Conservation (phyloP, 2,888 invertebrate genomes). For the Leucophenga maculata region DNA sequence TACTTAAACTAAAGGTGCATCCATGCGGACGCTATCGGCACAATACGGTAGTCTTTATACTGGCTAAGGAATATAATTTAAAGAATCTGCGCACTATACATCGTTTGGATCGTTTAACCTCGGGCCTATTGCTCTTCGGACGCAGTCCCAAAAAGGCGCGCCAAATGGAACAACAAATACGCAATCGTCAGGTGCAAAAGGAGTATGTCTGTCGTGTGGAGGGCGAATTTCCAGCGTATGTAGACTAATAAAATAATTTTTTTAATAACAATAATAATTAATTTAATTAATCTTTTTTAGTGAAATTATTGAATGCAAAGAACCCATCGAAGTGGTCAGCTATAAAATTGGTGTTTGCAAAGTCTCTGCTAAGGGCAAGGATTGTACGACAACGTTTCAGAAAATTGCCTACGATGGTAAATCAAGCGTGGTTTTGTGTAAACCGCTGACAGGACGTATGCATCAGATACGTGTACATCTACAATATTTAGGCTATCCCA, state of each 20-base stretch:
- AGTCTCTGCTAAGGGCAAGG: conserved; percentile 93
- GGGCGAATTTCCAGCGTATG: conserved; percentile 93
- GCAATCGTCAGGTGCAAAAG: conserved; percentile 92
- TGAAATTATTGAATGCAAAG: conserved; percentile 86
- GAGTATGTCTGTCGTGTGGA: conserved; percentile 96
- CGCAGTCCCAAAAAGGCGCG: conserved; percentile 93
- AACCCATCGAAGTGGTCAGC: conserved; percentile 94
- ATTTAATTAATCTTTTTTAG: conserved; percentile 72
- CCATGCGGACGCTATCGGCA: conserved; percentile 98
- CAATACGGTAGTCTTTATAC: conserved; percentile 96
- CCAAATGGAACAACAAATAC: conserved; percentile 95
- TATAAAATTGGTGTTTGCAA: conserved; percentile 97
- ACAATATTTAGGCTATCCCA: conserved; percentile 97
- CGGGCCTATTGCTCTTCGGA: conserved; percentile 91
- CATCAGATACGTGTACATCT: conserved; percentile 99
- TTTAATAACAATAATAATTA: neutral
- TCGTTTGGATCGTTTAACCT: conserved; percentile 96
- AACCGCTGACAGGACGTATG: conserved; percentile 96
- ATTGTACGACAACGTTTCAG: conserved; percentile 92
- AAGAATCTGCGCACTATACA: conserved; percentile 95
- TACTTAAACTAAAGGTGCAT: conserved; percentile 80
- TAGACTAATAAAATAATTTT: conserved; percentile 21
- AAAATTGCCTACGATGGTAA: conserved; percentile 89
- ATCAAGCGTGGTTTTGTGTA: conserved; percentile 94
- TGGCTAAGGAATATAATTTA: conserved; percentile 95